These are phyloP conservation scores for Cherax destructor DNA, from an alignment of 1,140 invertebrate species.

Conservation along the genomic window DNA sequence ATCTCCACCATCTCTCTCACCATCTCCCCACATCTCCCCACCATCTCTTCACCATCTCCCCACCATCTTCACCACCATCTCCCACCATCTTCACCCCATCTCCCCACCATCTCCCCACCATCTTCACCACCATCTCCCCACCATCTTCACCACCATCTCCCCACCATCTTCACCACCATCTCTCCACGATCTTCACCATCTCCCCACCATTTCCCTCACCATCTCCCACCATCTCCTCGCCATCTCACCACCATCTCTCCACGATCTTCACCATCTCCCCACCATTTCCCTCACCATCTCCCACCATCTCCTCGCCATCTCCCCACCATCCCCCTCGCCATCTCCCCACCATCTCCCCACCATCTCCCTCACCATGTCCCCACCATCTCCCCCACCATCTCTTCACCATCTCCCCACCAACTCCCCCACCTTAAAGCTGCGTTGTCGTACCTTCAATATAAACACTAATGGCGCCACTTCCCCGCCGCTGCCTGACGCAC, in stretches of 20 bases:
- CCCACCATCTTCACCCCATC: not conserved
- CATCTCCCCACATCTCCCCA: not conserved
- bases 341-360: no score
- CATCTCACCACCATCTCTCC: not conserved
- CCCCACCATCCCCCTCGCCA: constrained; percentile 1
- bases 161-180: not conserved
- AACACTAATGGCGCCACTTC: no score
- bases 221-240: not conserved
- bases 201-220: not conserved
- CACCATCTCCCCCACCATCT: no score
- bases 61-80: not conserved
- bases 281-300: no score
- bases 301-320: not conserved
- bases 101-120: constrained; percentile 5
- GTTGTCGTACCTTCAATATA: no score
- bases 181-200: not conserved
- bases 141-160: no score
- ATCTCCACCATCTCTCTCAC: not conserved
- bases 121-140: no score
- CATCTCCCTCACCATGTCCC: no score
- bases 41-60: no score
- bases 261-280: not conserved
- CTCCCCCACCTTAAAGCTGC: not conserved
- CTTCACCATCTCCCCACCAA: not conserved
- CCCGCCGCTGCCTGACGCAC: no score